Percentiles rank a stretch among this genome's conserved stretches.
These are phyloP conservation scores for Crocodylus rhombifer DNA, from an alignment of 2,797 vertebrate genomes.

Conservation along the genomic window DNA sequence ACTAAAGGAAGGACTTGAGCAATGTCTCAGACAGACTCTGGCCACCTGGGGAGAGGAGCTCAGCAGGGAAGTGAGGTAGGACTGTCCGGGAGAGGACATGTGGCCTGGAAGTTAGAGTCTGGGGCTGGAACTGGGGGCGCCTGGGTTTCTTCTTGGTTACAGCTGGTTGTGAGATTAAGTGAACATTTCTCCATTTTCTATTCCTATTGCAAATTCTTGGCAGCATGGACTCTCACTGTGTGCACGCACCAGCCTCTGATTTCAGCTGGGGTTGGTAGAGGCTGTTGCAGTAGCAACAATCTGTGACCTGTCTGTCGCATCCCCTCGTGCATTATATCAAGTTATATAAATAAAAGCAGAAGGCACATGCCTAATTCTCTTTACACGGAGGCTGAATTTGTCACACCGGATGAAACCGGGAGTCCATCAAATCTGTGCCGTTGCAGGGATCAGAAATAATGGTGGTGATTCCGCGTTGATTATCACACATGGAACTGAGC, in stretches of 20 bases:
- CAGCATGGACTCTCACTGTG: neutral
- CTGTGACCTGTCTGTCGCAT: fast-evolving
- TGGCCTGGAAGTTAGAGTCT: neutral
- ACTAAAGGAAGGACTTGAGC: neutral
- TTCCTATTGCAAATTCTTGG: neutral
- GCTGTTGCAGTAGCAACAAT: neutral
- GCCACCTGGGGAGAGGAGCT: neutral
- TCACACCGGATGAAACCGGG: too few relatives aligned
- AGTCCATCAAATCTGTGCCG: too few relatives aligned
- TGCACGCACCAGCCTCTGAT: neutral
- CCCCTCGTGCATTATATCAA: neutral
- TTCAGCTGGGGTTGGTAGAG: fast-evolving
- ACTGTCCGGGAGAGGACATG: neutral
- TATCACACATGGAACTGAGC: too few relatives aligned
- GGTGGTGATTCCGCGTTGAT: too few relatives aligned
- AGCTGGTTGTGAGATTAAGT: neutral
- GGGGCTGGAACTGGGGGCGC: neutral
- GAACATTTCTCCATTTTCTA: neutral
- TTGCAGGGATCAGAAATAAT: too few relatives aligned
- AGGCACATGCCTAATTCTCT: too few relatives aligned
- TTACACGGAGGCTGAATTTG: too few relatives aligned
- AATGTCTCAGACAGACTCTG: neutral
- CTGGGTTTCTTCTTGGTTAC: neutral
- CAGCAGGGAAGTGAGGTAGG: fast-evolving
- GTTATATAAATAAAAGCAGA: neutral